These are phyloP conservation scores for Arothron firmamentum DNA, from an alignment of 2,113 vertebrate species.

Conservation along the genomic window DNA sequence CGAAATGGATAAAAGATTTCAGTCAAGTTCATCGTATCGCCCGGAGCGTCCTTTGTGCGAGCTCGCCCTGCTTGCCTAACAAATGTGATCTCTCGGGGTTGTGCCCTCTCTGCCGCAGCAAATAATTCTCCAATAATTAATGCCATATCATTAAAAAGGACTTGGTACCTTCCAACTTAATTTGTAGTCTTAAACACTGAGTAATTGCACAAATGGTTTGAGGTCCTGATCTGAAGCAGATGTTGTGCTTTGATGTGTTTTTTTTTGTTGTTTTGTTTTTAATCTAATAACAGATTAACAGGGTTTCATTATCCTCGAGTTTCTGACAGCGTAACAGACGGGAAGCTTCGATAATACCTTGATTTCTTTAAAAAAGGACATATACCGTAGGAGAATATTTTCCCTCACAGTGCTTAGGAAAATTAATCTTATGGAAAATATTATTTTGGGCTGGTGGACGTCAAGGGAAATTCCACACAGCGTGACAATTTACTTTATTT, in stretches of 20 bases:
- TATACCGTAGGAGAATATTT: constrained; percentile 60
- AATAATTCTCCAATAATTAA: constrained; percentile 50
- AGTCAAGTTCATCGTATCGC: constrained; percentile 15
- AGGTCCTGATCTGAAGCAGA: constrained; percentile 39
- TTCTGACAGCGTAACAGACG: constrained; percentile 50
- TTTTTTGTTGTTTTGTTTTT: constrained; percentile 1
- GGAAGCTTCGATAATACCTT: constrained; percentile 56
- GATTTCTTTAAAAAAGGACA: constrained; percentile 66
- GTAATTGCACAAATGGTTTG: constrained; percentile 23
- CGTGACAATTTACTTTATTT: constrained; percentile 77
- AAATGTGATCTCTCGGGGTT: constrained; percentile 30
- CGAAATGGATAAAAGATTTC: constrained; percentile 33
- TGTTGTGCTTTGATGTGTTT: constrained; percentile 28
- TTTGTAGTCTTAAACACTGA: constrained; percentile 46
- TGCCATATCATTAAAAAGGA: constrained; percentile 48
- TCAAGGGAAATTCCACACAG: constrained; percentile 74
- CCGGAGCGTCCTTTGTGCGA: neutral
- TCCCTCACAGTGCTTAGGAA: constrained; percentile 55
- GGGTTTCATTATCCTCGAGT: constrained; percentile 37
- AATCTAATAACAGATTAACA: constrained; percentile 23
- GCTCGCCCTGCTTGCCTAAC: constrained; percentile 18
- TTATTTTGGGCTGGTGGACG: constrained; percentile 74
- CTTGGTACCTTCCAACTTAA: constrained; percentile 49
- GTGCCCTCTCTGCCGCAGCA: constrained; percentile 24
- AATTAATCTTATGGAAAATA: constrained; percentile 75